Evolutionary conservation across 2,113 vertebrate species (phyloP).

Genomic region (Fregata magnificens): DNA sequence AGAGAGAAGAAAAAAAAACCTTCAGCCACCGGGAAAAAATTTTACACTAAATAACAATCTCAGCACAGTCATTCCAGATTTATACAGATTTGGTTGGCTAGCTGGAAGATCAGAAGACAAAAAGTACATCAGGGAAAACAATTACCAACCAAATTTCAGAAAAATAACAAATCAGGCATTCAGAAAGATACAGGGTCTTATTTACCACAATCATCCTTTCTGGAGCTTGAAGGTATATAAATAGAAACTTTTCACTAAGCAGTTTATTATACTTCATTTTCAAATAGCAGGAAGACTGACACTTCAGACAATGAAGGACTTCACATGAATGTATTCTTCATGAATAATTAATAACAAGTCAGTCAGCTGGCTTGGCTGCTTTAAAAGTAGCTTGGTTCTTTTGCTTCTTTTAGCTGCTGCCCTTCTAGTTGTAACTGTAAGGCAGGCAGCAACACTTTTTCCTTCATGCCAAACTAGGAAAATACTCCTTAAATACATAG

Average conservation of each 20-base stretch:
- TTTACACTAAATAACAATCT: background rate
- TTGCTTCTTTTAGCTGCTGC: background rate
- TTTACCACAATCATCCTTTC: background rate
- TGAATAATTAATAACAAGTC: slow-evolving; percentile 21
- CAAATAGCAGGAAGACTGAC: slow-evolving; percentile 9
- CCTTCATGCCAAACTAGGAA: background rate
- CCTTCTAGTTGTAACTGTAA: background rate
- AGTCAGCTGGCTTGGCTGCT: background rate
- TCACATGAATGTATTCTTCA: background rate
- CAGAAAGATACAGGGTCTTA: background rate
- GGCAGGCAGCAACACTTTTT: background rate
- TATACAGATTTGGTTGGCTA: background rate
- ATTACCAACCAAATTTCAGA: background rate
- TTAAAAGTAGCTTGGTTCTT: background rate
- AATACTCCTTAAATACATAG: background rate
- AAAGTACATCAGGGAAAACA: background rate
- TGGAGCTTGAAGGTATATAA: background rate
- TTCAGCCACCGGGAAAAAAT: background rate
- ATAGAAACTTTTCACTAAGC: slow-evolving; percentile 2
- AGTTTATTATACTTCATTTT: background rate
- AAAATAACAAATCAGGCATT: background rate
- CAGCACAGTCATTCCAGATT: background rate
- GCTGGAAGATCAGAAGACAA: background rate
- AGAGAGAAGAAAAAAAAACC: background rate
- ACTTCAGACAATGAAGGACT: slow-evolving; percentile 21